Base-by-base conservation (phyloP, 2,888 invertebrate species). In the Limnephilus marmoratus region DNA sequence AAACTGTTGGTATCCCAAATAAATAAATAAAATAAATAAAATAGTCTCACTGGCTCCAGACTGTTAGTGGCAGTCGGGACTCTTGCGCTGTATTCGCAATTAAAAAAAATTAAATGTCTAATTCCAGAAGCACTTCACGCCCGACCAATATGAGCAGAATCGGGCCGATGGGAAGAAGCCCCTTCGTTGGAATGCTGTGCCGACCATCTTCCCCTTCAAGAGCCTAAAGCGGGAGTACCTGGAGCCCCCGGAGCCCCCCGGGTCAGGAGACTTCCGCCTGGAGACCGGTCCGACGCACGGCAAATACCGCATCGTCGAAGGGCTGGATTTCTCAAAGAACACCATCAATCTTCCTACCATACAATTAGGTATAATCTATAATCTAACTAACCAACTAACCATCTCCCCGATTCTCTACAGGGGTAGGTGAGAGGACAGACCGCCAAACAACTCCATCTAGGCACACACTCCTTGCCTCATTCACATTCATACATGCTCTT, bases 191-290 rank as follows among this genome's bases (percentile, higher is more conserved):
- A 89, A 91, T n/a, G 91, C 91, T 3, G 86, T 91, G 18, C 91
- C 91, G 18, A 91, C 91, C 24, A 91, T 91, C 49, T 91, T 91
- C 68, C 88, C 91, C 31, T 82, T 91, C 81, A 91, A 87, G 81
- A 91, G 81, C 31, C 34, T 87, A 34, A 87, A 81, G 41, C 80
- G 49, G 31, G 41, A 53, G 15, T 68, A 81, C 41, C 24, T 49
- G 5, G 41, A 86, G 53, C 86, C 68, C n/a, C 45, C 9, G 68
- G 68, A 88, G 88, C 9, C 18, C 15, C n/a, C 31, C 0, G 45
- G 80, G 31, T 5, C 53, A 15, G 24, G 29, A n/a, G 86, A 85
- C 68, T n/a, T 68, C 24, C 68, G 68, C 68, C 24, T 68, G 68
- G 68, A 80, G 45, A 31, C n/a, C 53, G 85, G n/a, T 45, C 24